Conservation (phyloP, 2,888 invertebrate genomes). For the Neoitamus cyanurus region DNA sequence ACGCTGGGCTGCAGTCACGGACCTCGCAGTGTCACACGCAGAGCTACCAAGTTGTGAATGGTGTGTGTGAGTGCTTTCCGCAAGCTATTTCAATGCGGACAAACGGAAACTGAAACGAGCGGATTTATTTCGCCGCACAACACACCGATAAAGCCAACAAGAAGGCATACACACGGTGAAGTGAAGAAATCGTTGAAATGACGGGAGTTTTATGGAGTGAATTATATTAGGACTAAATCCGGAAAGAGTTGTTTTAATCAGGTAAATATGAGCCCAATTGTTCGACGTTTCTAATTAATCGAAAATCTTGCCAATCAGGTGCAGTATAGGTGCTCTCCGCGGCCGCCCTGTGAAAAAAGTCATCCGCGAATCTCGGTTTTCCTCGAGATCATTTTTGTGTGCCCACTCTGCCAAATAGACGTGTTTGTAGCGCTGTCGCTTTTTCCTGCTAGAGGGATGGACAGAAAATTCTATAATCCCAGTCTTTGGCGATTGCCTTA, state of each 20-base stretch:
- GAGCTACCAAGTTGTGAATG: neutral
- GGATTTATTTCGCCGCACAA: constrained; percentile 2
- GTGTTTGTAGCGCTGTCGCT: neutral
- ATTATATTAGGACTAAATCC: constrained; percentile 6
- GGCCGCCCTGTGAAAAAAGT: neutral
- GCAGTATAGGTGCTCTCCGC: neutral
- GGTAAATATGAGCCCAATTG: constrained; percentile 20
- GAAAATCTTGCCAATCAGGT: constrained; percentile 1
- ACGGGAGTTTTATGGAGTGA: constrained; percentile 34
- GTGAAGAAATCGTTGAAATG: constrained; percentile 31
- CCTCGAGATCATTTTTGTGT: constrained; percentile 22
- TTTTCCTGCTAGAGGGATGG: constrained; percentile 15
- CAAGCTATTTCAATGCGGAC: neutral
- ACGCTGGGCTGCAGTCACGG: too few species aligned
- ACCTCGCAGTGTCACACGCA: too few species aligned
- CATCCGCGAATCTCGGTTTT: neutral
- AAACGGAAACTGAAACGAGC: neutral
- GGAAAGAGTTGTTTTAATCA: neutral
- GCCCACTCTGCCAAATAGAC: neutral
- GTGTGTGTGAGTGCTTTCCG: neutral
- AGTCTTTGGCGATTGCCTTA: neutral
- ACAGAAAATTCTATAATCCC: neutral
- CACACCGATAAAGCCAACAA: neutral
- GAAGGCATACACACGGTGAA: constrained; percentile 5
- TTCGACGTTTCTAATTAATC: neutral